These are phyloP conservation scores for Tinamus major DNA, from an alignment of 2,797 vertebrate genomes.

Conservation along the genomic window DNA sequence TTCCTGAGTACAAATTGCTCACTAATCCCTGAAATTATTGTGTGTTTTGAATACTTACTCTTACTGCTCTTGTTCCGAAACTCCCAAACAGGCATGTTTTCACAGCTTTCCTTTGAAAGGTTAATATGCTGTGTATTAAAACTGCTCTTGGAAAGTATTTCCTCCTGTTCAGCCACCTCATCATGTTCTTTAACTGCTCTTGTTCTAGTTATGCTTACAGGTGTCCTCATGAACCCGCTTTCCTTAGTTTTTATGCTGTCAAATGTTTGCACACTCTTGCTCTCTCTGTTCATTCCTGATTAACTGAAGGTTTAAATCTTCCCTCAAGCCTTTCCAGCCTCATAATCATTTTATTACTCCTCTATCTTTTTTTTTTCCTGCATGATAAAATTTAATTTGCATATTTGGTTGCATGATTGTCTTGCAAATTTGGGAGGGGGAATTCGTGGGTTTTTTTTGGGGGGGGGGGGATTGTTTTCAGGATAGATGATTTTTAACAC, in stretches of 20 bases:
- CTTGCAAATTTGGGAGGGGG: neutral
- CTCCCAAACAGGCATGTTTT: neutral
- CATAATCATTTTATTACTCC: slow-evolving; percentile 45
- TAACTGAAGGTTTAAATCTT: slow-evolving; percentile 45
- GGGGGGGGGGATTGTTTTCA: neutral
- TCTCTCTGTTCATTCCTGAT: slow-evolving; percentile 42
- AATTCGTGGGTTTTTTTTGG: neutral
- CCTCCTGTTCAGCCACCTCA: slow-evolving; percentile 15
- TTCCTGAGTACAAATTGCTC: neutral
- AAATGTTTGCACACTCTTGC: slow-evolving; percentile 45
- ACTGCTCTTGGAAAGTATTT: slow-evolving; percentile 5
- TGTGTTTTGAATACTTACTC: neutral
- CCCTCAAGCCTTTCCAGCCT: slow-evolving; percentile 59
- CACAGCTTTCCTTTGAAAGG: slow-evolving; percentile 28
- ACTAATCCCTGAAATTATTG: neutral
- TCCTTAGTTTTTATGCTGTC: slow-evolving; percentile 37
- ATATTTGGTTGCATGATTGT: slow-evolving; percentile 33
- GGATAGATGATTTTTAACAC: neutral
- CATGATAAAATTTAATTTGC: slow-evolving; percentile 41
- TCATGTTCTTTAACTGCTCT: slow-evolving; percentile 41
- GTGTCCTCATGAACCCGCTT: slow-evolving; percentile 50
- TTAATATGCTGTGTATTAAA: slow-evolving; percentile 2
- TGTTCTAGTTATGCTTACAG: slow-evolving; percentile 37
- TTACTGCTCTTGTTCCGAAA: neutral
- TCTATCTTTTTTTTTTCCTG: slow-evolving; percentile 55